Evolutionary conservation across 2,113 vertebrate genomes (phyloP), one percentile per base, ranked within the genome.

Genomic region (Percina caprodes): DNA sequence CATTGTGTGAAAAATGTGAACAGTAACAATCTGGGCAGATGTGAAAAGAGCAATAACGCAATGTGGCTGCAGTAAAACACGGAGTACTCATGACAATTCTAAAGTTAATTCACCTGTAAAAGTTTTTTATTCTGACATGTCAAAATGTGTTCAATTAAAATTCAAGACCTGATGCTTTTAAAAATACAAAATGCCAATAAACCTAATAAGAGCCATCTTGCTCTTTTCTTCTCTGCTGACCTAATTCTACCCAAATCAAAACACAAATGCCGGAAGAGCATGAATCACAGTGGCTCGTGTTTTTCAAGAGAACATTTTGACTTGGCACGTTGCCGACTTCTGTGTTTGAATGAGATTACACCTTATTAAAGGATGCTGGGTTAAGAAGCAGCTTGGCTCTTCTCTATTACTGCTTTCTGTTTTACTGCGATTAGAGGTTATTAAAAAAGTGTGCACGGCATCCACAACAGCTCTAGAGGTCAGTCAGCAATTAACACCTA

Each of bases 401-500:
- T 77, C 70, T 81, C 69, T 69, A 82, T 78, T 87, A 82, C 77
- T 58, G 55, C 80, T 89, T 69, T 77, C 77, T 86, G 83, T 80
- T 89, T 86, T 51, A 80, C 66, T 35, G 71, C 46, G 83, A 89
- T 91, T 87, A 85, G 61, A 90, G 73, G 77, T 87, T 89, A 87
- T 83, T 84, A 73, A 87, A 82, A 84, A 84, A 86, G 85, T 67
- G 51, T 3, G 70, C 59, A 49, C 30, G 18, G 61, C 76, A 80
- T 80, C 70, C 80, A 77, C 61, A 80, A 87, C 80, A 66, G 79
- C 72, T 72, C 66, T 46, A n/a, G 79, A 88, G 88, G 89, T 91
- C 84, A 86, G 74, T 80, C 24, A 13, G 79, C 88, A 91, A 93
- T 91, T 91, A 92, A 91, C 88, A 83, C 69, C 82, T 35, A 52